Base-by-base conservation (phyloP, 2,113 vertebrate genomes). In the Nerophis lumbriciformis region DNA sequence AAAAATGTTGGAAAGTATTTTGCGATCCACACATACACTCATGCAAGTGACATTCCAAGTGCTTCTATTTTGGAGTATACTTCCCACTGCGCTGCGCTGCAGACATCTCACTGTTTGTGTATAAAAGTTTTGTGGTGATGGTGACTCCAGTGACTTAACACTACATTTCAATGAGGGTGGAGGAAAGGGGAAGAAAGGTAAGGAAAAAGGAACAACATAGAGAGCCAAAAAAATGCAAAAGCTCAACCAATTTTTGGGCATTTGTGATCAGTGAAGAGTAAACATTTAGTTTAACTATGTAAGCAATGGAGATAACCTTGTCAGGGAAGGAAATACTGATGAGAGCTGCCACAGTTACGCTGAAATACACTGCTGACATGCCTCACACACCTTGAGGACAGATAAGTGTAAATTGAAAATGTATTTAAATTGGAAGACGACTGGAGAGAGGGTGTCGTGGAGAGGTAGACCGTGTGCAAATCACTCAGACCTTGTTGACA, bases 61-160 rank as follows among this genome's bases (percentile, higher is more conserved):
- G 63, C 62, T 73, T 82, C 85, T 85, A 77, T 85, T 85, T 81
- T 66, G 21, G 74, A 79, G 68, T 38, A 9, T 39, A 57, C 62
- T 72, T 78, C 62, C 66, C 66, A 62, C 59, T 6, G 21, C 19
- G 63, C 28, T 35, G 53, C 63, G 60, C 69, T 54, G 76, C 11
- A 71, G 78, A 79, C 66, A 74, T 84, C 83, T 83, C 80, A 68
- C 73, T 81, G 79, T 87, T 87, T 82, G 72, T 72, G 65, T 66
- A 71, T 66, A 82, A 76, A 83, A 70, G 69, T 76, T 70, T 74
- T 87, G 85, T 1, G 76, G 84, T 56, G 28, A n/a, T 12, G 63
- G 69, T 71, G 62, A 48, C 65, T 68, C 50, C 61, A 73, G 77
- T 62, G 61, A 58, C 65, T 45, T 16, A 21, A 35, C 48, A 44